Base-by-base conservation (phyloP, 2,113 vertebrate species). In the Synodontis membranacea region DNA sequence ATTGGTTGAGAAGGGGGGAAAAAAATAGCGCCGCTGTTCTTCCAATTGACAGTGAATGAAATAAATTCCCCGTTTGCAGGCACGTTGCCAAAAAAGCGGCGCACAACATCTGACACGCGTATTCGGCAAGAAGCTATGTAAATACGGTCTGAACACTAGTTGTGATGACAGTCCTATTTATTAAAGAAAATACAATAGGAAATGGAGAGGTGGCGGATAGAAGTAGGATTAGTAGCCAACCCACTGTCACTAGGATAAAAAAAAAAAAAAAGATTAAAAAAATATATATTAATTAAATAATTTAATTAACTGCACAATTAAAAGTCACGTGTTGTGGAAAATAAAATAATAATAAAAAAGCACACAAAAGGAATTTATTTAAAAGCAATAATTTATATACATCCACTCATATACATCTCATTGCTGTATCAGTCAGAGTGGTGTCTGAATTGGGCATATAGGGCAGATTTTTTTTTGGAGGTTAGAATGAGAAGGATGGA, bases 31-130 rank as follows among this genome's bases (percentile, higher is more conserved):
- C 93, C 91, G 68, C 86, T 84, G 58, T 79, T 10, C 68, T 89
- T 86, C 90, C 64, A 91, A 92, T 92, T 89, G 85, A 86, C 90
- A 76, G 92, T 96, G 93, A 96, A 96, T 96, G 93, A 96, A 94
- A 91, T 89, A 89, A 92, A 88, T 87, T 91, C 86, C 78, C 88
- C 74, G 83, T 88, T 86, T 75, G 52, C 76, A 80, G 85, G 86
- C 84, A 74, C 76, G 76, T 82, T 91, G 89, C 85, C 89, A 92
- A 78, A 81, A 81, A 66, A 86, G 42, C 62, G 81, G 86, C 83
- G 79, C 83, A 58, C 83, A 84, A 72, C 87, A 86, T 88, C 88
- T 89, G 75, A 88, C 86, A 89, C 85, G 78, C 83, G 80, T 82
- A 89, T 88, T 86, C 88, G 50, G 44, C 50, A 82, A 82, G 70